Base-by-base conservation (phyloP, 2,888 invertebrate species). In the Drosophila barbarae region DNA sequence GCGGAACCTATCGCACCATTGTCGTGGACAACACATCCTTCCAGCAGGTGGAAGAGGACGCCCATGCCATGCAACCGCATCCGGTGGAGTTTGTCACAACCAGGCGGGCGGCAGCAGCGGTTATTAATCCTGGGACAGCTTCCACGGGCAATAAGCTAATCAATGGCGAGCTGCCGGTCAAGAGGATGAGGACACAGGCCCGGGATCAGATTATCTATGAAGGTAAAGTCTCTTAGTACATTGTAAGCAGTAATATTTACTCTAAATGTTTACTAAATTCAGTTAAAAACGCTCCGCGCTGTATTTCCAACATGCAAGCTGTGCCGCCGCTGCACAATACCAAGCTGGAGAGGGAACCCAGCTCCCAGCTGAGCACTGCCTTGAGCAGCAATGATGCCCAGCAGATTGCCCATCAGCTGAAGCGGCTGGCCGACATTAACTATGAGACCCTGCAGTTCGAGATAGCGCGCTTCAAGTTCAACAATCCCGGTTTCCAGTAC, bases 401-500 rank as follows among this genome's bases (percentile, higher is more conserved):
- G 41, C 86, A 86, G 52, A 77, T 88, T 21, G 87, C 87, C 7
- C 72, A 80, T 7, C 89, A 89, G 57, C 71, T 89, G 3, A 89
- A 88, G 51, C 86, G 89, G 1, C 46, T 89, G 68, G 89, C 89
- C n/a, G 88, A 89, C 50, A 84, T 89, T 10, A 89, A 89, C 58
- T 85, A 85, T 21, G 89, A 89, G 67, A 85, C 88, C 57, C 76
- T 89, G 66, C 87, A 83, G 68, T 89, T 89, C 52, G 89, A 89
- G 76, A 87, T 89, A 56, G 88, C 88, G 42, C 87, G 89, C 35
- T 89, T 87, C 47, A 89, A 89, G 63, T 89, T 87, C 59, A 88
- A 89, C 63, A 89, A 89, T 82, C 89, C 89, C 3, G 89, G 89
- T 13, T 89, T 89, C 68, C 84, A 84, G 50, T 89, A 86, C 56